Evolutionary conservation across 1,140 invertebrate species (phyloP), one percentile per base, ranked within the genome.

Genomic region (Mercenaria mercenaria): DNA sequence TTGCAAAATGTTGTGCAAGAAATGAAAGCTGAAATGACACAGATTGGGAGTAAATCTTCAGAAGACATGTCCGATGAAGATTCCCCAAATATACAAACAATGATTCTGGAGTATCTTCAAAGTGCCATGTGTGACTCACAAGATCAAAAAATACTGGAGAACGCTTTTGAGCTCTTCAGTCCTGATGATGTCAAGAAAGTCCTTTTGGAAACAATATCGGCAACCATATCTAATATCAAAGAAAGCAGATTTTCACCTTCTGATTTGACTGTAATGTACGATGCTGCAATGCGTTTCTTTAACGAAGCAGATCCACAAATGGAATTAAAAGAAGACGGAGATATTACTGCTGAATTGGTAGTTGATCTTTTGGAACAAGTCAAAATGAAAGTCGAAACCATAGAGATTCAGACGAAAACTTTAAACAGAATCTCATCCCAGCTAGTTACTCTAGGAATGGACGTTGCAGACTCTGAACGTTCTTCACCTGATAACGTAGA

Each of bases 361-460:
- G 34, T 83, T 0, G 41, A 77, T 15, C 41, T 89, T 29, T 32
- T 89, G 41, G 37, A 89, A 3, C n/a, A 83, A 11, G 69, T 84
- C 8, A 61, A 64, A 37, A 41, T 50, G 8, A 76, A 61, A 59
- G 18, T 89, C n/a, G 69, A 82, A 84, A 64, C 32, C 26, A 52
- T 83, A 13, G 69, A 39, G 10, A 23, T 89, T 20, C 32, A 43
- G 1, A 39, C 74, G 26, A 50, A 83, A 8, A 89, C 69, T 15
- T 34, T 89, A 74, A 20, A 64, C 29, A 74, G 74, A 13, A 77
- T 89, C 11, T 81, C 80, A 47, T 47, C 80, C 15, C 88, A 89
- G 34, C n/a, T 89, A 13, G 88, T 79, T 3, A 84, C 59, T 1
- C 56, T 89, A 41, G 88, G 88, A 59, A 83, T 89, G 80, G 69